Evolutionary conservation across 2,797 vertebrate genomes (phyloP).

Genomic region (Lates japonicus): DNA sequence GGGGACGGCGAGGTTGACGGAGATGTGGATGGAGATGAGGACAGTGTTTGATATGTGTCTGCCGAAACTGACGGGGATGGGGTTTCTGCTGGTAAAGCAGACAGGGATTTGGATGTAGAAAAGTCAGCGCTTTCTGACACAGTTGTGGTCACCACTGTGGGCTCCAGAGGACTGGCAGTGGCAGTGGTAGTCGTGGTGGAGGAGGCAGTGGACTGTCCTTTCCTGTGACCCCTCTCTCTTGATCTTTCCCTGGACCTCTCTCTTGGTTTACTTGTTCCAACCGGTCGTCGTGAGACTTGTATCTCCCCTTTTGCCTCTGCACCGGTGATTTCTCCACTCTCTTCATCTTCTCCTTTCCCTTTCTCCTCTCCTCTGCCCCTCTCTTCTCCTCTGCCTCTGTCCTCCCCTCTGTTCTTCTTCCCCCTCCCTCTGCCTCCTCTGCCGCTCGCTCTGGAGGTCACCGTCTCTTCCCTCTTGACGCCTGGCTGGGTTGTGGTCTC

Average conservation of each 20-base stretch:
- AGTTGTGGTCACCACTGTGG: conserved; percentile 38
- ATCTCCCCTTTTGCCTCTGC: conserved; percentile 83
- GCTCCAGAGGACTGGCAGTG: conserved; percentile 34
- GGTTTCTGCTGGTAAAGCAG: conserved; percentile 43
- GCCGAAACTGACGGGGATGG: conserved; percentile 16
- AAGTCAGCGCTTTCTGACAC: conserved; percentile 18
- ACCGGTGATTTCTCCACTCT: conserved; percentile 69
- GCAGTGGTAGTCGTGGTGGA: conserved; percentile 32
- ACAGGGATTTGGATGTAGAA: conserved; percentile 22
- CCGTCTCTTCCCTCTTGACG: conserved; percentile 67
- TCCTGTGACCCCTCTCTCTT: conserved; percentile 80
- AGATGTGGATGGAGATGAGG: conserved; percentile 5
- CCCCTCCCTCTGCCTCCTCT: conserved; percentile 76
- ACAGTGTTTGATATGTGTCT: conserved; percentile 10
- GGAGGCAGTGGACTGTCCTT: conserved; percentile 73
- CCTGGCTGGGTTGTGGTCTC: conserved; percentile 62
- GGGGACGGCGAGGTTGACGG: conserved; percentile 7
- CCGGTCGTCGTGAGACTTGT: conserved; percentile 77
- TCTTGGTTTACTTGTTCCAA: conserved; percentile 75
- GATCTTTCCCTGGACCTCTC: conserved; percentile 79
- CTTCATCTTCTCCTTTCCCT: conserved; percentile 73
- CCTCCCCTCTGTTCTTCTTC: conserved; percentile 80
- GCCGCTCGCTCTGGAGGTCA: conserved; percentile 66
- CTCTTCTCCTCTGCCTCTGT: conserved; percentile 66
- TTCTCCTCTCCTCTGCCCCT: conserved; percentile 66